Conservation (phyloP, 2,888 invertebrate species). For the Neelides folsomi region DNA sequence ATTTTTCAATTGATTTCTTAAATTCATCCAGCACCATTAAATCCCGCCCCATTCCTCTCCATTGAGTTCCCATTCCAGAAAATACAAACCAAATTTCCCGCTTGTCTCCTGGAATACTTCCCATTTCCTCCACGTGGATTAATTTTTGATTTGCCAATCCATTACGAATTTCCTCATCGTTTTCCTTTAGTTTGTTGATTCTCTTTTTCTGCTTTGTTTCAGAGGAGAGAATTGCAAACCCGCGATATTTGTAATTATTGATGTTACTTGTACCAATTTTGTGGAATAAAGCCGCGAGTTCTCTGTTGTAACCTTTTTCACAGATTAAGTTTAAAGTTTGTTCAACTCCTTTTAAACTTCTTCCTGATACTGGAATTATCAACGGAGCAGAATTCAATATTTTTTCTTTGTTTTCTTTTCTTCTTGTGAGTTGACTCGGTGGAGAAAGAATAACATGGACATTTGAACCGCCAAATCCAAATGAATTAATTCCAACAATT, state of each 20-base stretch:
- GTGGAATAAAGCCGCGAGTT: slow-evolving; percentile 9
- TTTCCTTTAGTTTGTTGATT: no score
- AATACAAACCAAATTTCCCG: slow-evolving; percentile 51
- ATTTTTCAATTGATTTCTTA: slow-evolving; percentile 56
- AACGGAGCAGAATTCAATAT: slow-evolving; percentile 3
- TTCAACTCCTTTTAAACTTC: slow-evolving; percentile 8
- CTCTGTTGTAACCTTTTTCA: neutral
- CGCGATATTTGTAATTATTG: slow-evolving; percentile 6
- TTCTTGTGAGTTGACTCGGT: no score
- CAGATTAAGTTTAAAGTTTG: slow-evolving; percentile 4
- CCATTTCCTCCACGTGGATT: neutral
- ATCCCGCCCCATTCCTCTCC: slow-evolving; percentile 45
- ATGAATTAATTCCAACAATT: slow-evolving; percentile 10
- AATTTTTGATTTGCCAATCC: neutral
- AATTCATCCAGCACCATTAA: slow-evolving; percentile 43
- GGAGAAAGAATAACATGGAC: no score
- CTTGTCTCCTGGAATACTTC: slow-evolving; percentile 40
- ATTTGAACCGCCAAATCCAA: slow-evolving; percentile 1
- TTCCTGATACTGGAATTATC: slow-evolving; percentile 13
- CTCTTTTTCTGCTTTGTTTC: no score
- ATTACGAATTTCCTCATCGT: neutral
- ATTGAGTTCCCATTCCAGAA: slow-evolving; percentile 49
- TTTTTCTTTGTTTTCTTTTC: no score
- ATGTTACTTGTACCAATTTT: slow-evolving; percentile 6
- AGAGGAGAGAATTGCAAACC: neutral